Conservation (phyloP, 2,797 vertebrate species). For the Zenarchopterus dispar region DNA sequence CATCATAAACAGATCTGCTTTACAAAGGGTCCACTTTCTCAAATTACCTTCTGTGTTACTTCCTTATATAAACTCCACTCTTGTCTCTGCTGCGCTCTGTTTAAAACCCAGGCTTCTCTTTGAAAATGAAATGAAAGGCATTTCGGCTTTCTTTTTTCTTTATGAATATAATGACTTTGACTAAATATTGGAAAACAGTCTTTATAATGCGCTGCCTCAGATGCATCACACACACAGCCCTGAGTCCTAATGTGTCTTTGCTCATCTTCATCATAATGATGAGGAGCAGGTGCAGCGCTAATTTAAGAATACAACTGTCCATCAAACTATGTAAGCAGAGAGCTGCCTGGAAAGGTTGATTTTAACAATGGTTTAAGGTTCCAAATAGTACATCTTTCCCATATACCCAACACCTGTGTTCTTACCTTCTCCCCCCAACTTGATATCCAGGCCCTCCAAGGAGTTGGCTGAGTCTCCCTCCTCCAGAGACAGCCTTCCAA, state of each 20-base stretch:
- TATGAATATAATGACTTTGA: background rate
- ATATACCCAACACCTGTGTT: constrained; percentile 19
- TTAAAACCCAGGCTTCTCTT: constrained; percentile 6
- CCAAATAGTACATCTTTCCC: constrained; percentile 11
- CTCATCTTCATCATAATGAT: constrained; percentile 53
- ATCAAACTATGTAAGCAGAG: background rate
- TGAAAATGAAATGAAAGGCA: constrained; percentile 5
- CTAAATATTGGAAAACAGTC: constrained; percentile 18
- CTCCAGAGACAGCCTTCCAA: constrained; percentile 80
- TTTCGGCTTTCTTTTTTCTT: background rate
- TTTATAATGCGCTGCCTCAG: constrained; percentile 25
- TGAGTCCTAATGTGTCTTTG: constrained; percentile 53
- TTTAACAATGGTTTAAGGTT: constrained; percentile 8
- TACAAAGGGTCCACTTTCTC: background rate
- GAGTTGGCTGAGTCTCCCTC: constrained; percentile 80
- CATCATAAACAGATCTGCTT: constrained; percentile 24
- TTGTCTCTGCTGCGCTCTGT: background rate
- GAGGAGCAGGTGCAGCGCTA: constrained; percentile 51
- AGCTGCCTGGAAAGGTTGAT: background rate
- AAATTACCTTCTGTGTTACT: constrained; percentile 6
- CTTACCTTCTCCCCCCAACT: constrained; percentile 76
- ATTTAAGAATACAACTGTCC: constrained; percentile 33
- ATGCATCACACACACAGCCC: constrained; percentile 43
- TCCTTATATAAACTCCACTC: constrained; percentile 16
- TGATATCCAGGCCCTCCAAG: constrained; percentile 75